A percentile compares a stretch with the other conserved stretches of the same genome.
phyloP scores from a whole-genome alignment of 2,113 vertebrate species.

The Pluvianellus socialis region DNA sequence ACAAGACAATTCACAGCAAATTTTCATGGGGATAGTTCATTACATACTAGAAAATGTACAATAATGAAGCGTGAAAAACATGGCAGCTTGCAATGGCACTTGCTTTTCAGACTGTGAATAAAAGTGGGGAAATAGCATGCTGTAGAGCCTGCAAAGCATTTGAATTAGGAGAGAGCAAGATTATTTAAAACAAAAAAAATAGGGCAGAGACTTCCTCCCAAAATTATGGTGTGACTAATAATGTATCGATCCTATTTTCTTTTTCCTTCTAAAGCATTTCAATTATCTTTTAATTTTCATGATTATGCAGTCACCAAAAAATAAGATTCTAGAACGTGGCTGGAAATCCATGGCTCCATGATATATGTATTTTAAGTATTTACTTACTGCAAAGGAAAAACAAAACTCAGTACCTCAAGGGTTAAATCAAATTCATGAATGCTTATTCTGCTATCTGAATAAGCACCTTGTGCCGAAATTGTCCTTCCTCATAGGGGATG shows the following conservation, averaged over 20 bases:
- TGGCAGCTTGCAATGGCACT: constrained; percentile 11
- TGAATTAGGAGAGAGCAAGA: neutral
- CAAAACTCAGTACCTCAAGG: neutral
- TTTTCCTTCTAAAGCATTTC: neutral
- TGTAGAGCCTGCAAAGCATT: neutral
- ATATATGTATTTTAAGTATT: neutral
- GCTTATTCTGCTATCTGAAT: neutral
- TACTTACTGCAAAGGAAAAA: neutral
- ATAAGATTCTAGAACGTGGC: neutral
- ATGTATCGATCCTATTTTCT: neutral
- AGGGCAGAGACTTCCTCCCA: neutral
- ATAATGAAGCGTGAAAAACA: constrained; percentile 59
- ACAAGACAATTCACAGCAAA: constrained; percentile 58
- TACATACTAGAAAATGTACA: constrained; percentile 42
- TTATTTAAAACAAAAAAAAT: neutral
- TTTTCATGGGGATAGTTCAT: constrained; percentile 61
- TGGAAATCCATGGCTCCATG: neutral
- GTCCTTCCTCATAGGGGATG: neutral
- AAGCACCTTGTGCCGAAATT: neutral
- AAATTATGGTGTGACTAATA: neutral
- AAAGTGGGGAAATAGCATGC: neutral
- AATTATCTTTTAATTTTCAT: neutral
- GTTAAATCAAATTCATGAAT: neutral
- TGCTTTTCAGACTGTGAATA: constrained; percentile 2
- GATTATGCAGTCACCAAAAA: neutral